A percentile compares a stretch with the other conserved stretches of the same genome.
Evolutionary conservation across 2,113 vertebrate species (phyloP).

Genomic region (Colinus virginianus): DNA sequence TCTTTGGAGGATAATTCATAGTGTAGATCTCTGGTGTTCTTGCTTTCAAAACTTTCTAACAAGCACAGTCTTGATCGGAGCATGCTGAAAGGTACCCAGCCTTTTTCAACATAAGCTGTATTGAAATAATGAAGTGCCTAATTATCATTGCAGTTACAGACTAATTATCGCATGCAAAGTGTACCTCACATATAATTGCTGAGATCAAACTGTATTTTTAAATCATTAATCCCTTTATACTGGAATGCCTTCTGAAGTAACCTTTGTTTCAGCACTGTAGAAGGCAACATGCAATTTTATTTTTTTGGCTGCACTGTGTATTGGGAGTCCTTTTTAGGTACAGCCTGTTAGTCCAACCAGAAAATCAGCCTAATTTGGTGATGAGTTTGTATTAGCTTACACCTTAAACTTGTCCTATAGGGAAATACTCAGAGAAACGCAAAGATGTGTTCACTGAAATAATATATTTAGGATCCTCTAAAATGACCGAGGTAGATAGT

Average conservation of each 20-base stretch:
- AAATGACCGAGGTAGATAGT: background rate
- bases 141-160: slow-evolving; percentile 52
- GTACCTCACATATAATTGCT: slow-evolving; percentile 63
- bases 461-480: background rate
- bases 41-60: slow-evolving; percentile 44
- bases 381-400: background rate
- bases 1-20: slow-evolving; percentile 51
- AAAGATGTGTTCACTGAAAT: background rate
- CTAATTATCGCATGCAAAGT: slow-evolving; percentile 68
- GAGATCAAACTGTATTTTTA: slow-evolving; percentile 54
- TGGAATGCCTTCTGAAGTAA: slow-evolving; percentile 7
- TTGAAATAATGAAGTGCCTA: slow-evolving; percentile 39
- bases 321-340: rapidly evolving
- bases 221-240: slow-evolving; percentile 29
- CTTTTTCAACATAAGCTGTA: slow-evolving; percentile 34
- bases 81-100: background rate
- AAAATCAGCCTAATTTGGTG: background rate
- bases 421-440: background rate
- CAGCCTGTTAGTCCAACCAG: background rate
- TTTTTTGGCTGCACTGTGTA: background rate
- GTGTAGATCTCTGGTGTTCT: slow-evolving; percentile 10
- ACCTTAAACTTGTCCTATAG: background rate
- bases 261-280: background rate
- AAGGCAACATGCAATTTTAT: background rate
- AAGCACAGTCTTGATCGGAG: background rate